Base-by-base conservation (phyloP, 1,140 invertebrate genomes). In the Linepithema humile region DNA sequence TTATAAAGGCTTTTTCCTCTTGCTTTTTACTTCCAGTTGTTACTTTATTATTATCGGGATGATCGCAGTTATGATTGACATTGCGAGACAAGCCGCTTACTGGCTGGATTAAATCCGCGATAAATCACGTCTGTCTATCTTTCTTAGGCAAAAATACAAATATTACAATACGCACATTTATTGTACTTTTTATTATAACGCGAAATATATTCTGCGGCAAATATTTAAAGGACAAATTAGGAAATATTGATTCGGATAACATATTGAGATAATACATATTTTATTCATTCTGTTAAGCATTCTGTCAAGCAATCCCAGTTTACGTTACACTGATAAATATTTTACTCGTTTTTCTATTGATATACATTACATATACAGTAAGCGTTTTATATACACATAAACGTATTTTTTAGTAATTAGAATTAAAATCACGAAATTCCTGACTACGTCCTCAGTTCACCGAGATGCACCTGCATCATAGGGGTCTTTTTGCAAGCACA, bases 391-490 rank as follows among this genome's bases (percentile, higher is more conserved):
- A 20, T 3, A 53, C n/a, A 53, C n/a, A 20, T 2, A 48, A 15
- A 50, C n/a, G n/a, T 7, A n/a, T 53, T 48, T 82, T 85, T 65
- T 50, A 65, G 50, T 35, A 72, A 29, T 73, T 9, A 62, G 55
- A 7, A n/a, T n/a, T 60, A 67, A 64, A 35, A 55, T 64, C 64
- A 72, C 72, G 40, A 77, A 86, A 75, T 35, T 57, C 48, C 57
- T 55, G 43, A 70, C 62, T 75, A 75, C 82, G 75, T 38, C 60
- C 45, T 60, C 70, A 60, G 55, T 82, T 50, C 59, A 60, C 35
- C 53, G 60, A 45, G 69, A 62, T 83, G 80, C 84, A 85, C 80
- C 84, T 85, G 84, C 84, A 85, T 67, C 84, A 67, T 67, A 32
- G 60, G 60, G 60, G 67, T 35, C 80, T 70, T 83, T 85, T 83